Conservation (phyloP, 2,113 vertebrate genomes). For the Brachionichthys hirsutus region DNA sequence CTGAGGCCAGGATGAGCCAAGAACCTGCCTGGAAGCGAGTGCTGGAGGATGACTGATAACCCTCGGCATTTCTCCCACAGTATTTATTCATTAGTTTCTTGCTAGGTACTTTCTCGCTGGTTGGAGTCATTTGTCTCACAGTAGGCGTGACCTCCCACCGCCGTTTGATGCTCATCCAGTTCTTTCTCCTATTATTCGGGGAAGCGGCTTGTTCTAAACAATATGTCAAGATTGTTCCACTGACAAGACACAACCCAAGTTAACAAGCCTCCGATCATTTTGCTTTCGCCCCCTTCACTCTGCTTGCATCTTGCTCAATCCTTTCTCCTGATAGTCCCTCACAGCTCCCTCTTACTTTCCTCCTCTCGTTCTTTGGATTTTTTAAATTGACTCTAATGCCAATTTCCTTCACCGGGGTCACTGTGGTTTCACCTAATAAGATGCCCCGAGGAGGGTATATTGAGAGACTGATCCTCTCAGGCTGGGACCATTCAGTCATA, state of each 20-base stretch:
- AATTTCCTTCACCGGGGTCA: conserved; percentile 60
- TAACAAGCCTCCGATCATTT: conserved; percentile 22
- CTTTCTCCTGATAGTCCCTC: conserved; percentile 44
- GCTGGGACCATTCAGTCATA: conserved; percentile 73
- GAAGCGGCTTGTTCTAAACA: conserved; percentile 72
- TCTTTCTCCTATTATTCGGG: conserved; percentile 47
- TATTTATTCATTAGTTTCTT: conserved; percentile 63
- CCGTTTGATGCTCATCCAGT: background rate
- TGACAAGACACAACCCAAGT: conserved; percentile 48
- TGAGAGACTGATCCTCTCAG: conserved; percentile 72
- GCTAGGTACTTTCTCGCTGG: conserved; percentile 53
- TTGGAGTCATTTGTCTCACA: conserved; percentile 39
- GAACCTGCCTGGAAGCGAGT: conserved; percentile 48
- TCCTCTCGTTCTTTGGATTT: conserved; percentile 38
- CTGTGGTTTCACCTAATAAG: conserved; percentile 76
- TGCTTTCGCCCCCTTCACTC: conserved; percentile 38
- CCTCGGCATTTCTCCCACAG: conserved; percentile 45
- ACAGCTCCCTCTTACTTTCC: conserved; percentile 28
- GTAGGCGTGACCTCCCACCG: conserved; percentile 22
- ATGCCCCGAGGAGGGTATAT: conserved; percentile 68
- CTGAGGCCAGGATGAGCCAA: conserved; percentile 52
- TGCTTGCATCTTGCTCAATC: conserved; percentile 19
- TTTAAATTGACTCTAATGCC: conserved; percentile 54
- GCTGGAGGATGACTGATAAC: conserved; percentile 55
- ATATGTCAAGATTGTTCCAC: conserved; percentile 52